These are phyloP conservation scores for Nesidiocoris tenuis DNA, from an alignment of 2,888 invertebrate genomes.

Conservation along the genomic window DNA sequence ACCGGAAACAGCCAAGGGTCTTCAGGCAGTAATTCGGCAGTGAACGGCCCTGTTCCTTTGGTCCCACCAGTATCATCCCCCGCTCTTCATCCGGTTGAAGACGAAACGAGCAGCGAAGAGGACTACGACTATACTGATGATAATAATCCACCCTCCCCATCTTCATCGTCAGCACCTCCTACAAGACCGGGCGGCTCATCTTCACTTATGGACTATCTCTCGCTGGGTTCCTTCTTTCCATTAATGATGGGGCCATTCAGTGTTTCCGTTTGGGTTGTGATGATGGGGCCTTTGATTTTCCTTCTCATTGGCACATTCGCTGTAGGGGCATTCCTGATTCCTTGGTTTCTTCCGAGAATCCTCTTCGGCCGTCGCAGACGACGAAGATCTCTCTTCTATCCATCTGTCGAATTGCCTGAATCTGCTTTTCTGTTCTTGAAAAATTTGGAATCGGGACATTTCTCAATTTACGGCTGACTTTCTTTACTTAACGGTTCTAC, in stretches of 20 bases:
- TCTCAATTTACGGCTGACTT: not conserved
- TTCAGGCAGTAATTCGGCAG: not conserved
- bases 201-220: slow-evolving; percentile 57
- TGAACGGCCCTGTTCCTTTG: not conserved
- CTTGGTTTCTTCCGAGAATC: slow-evolving; percentile 62
- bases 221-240: slow-evolving; percentile 55
- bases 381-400: slow-evolving; percentile 15
- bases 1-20: not conserved
- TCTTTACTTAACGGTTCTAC: not conserved
- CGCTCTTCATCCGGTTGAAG: slow-evolving; percentile 13
- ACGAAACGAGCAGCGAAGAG: slow-evolving; percentile 37
- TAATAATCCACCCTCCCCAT: slow-evolving; percentile 7
- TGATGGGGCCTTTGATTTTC: slow-evolving; percentile 65
- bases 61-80: not conserved
- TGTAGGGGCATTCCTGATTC: slow-evolving; percentile 63
- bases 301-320: slow-evolving; percentile 65
- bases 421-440: slow-evolving; percentile 44
- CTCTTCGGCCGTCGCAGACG: slow-evolving; percentile 52
- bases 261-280: slow-evolving; percentile 62
- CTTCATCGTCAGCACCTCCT: slow-evolving; percentile 30
- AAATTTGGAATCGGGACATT: slow-evolving; percentile 30
- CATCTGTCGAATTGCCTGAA: slow-evolving; percentile 17
- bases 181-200: slow-evolving; percentile 6
- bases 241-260: slow-evolving; percentile 53
- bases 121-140: slow-evolving; percentile 36